These are phyloP conservation scores for Leguminivora glycinivorella DNA, from an alignment of 1,140 invertebrate species.

Conservation along the genomic window DNA sequence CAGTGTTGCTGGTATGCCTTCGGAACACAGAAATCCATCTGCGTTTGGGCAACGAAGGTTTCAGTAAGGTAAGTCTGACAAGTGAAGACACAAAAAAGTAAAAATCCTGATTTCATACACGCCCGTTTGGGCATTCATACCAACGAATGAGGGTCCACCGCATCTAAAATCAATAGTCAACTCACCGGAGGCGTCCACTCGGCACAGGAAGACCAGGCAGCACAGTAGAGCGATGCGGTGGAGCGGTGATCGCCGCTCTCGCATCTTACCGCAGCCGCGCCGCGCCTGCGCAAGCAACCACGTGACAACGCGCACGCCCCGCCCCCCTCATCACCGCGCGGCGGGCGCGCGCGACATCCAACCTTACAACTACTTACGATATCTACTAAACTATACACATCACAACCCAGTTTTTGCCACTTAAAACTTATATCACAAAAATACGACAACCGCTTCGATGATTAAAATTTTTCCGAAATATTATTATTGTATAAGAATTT, in stretches of 20 bases:
- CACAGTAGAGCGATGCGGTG: slow-evolving; percentile 65
- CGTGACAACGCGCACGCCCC: slow-evolving; percentile 57
- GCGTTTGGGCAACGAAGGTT: too few relatives aligned
- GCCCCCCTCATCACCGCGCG: slow-evolving; percentile 59
- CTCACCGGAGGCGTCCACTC: slow-evolving; percentile 70
- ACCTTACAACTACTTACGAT: slow-evolving; percentile 48
- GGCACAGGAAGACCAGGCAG: slow-evolving; percentile 67
- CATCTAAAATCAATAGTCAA: slow-evolving; percentile 29
- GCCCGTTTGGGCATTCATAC: neutral
- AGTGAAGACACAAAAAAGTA: too few relatives aligned
- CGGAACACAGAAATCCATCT: too few relatives aligned
- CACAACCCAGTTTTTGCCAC: slow-evolving; percentile 76
- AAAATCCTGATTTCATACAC: too few relatives aligned
- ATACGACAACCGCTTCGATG: slow-evolving; percentile 78
- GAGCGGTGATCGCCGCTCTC: slow-evolving; percentile 68
- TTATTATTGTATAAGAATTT: slow-evolving; percentile 33
- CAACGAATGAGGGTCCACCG: slow-evolving; percentile 47
- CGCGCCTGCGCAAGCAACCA: slow-evolving; percentile 71
- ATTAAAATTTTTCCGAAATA: slow-evolving; percentile 68
- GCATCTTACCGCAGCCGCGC: slow-evolving; percentile 74
- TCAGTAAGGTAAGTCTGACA: too few relatives aligned
- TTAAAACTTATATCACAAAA: slow-evolving; percentile 69
- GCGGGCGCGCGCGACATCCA: slow-evolving; percentile 43
- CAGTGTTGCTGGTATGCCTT: too few relatives aligned
- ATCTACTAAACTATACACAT: slow-evolving; percentile 69